phyloP scores from a whole-genome alignment of 2,888 invertebrate species.

The Portevinia maculata region DNA sequence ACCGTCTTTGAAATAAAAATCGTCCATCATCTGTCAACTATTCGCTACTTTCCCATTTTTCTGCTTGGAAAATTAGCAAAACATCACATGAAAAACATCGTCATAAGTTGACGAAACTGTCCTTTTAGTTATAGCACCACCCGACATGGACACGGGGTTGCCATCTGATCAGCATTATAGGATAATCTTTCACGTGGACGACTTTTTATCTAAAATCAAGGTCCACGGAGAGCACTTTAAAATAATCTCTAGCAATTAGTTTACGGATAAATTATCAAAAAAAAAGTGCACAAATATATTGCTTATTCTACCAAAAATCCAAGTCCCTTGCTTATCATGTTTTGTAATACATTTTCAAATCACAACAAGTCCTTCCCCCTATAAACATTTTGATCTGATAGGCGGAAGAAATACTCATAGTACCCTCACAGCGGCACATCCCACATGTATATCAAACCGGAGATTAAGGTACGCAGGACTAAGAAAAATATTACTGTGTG shows the following conservation, averaged over 20 bases:
- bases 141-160: slow-evolving; percentile 18
- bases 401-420: slow-evolving; percentile 61
- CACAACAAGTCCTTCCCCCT: slow-evolving; percentile 67
- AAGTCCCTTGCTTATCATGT: slow-evolving; percentile 56
- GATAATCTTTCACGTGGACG: slow-evolving; percentile 12
- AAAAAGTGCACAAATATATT: slow-evolving; percentile 5
- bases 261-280: slow-evolving; percentile 31
- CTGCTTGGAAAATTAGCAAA: too few relatives aligned
- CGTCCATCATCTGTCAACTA: too few relatives aligned
- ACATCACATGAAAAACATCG: too few relatives aligned
- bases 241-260: slow-evolving; percentile 66
- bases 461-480: slow-evolving; percentile 48
- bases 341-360: slow-evolving; percentile 58
- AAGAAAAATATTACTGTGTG: background rate
- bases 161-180: background rate
- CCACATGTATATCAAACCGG: slow-evolving; percentile 58
- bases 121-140: slow-evolving; percentile 44
- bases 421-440: slow-evolving; percentile 53
- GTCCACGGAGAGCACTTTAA: slow-evolving; percentile 33
- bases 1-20: too few relatives aligned
- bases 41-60: too few relatives aligned
- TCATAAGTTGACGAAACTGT: background rate
- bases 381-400: slow-evolving; percentile 69
- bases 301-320: background rate
- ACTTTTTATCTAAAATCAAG: slow-evolving; percentile 52